A percentile compares a stretch with the other conserved stretches of the same genome.
Conservation (phyloP, 2,888 invertebrate species). For the Ochropacha duplaris region DNA sequence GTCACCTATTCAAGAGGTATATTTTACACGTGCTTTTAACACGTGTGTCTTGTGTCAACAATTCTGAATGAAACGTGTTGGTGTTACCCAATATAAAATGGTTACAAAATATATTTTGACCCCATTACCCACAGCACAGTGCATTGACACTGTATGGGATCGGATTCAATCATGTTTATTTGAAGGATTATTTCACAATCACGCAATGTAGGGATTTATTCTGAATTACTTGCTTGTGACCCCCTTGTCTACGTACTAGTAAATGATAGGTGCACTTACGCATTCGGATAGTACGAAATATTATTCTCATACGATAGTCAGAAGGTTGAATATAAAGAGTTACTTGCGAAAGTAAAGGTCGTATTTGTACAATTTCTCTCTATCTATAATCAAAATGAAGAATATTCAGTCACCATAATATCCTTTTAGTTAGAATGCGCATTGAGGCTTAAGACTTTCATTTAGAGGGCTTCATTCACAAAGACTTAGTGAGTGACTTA, state of each 20-base stretch:
- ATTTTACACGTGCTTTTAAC: background rate
- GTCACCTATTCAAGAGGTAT: background rate
- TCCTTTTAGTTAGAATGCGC: no score
- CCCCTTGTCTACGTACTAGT: conserved; percentile 16
- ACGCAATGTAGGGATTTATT: conserved; percentile 38
- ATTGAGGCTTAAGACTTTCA: no score
- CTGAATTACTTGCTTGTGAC: conserved; percentile 41
- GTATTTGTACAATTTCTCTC: no score
- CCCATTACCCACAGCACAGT: conserved; percentile 3
- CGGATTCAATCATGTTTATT: conserved; percentile 40
- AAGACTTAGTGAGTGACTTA: no score
- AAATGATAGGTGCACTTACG: conserved; percentile 5
- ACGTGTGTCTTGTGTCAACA: background rate
- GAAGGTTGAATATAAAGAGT: conserved; percentile 43
- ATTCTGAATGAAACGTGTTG: background rate
- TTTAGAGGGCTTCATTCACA: no score
- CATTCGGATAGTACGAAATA: conserved; percentile 10
- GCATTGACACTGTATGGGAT: conserved; percentile 12
- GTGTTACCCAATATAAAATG: conserved; percentile 6
- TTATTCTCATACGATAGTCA: conserved; percentile 36
- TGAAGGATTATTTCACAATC: conserved; percentile 47
- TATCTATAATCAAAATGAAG: background rate
- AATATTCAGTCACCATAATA: no score
- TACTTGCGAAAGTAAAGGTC: conserved; percentile 27
- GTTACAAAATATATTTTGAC: conserved; percentile 7